These are phyloP conservation scores for Polietes domitor DNA, from an alignment of 2,888 invertebrate genomes.

Conservation along the genomic window DNA sequence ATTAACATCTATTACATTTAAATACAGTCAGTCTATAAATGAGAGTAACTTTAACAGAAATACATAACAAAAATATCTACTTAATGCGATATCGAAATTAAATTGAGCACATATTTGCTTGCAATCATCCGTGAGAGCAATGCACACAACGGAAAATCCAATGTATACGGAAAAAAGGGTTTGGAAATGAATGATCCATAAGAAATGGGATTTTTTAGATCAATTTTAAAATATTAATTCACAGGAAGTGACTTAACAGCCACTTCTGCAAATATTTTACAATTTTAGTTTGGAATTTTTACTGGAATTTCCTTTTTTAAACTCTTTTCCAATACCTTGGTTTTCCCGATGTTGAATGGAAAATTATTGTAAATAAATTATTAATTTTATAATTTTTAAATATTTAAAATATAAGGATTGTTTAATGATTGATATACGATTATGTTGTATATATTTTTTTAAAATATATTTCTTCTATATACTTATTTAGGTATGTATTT, in stretches of 20 bases:
- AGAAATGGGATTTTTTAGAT: neutral
- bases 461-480: neutral
- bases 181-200: neutral
- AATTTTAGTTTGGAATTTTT: too few species aligned
- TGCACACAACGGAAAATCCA: too few species aligned
- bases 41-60: conserved; percentile 1
- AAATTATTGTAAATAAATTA: too few species aligned
- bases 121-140: too few species aligned
- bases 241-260: too few species aligned
- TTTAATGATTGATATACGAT: neutral
- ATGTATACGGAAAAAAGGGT: too few species aligned
- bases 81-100: neutral
- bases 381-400: too few species aligned
- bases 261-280: too few species aligned
- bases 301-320: neutral
- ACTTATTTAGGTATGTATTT: neutral
- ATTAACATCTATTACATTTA: conserved; percentile 22
- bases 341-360: neutral
- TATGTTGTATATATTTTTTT: neutral
- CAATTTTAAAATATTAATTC: too few species aligned
- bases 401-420: neutral
- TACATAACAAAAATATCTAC: neutral
- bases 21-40: conserved; percentile 57
- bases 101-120: conserved; percentile 29
- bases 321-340: too few species aligned